Evolutionary conservation across 2,888 invertebrate genomes (phyloP), one percentile per base, ranked within the genome.

Genomic region (Furcula furcula): DNA sequence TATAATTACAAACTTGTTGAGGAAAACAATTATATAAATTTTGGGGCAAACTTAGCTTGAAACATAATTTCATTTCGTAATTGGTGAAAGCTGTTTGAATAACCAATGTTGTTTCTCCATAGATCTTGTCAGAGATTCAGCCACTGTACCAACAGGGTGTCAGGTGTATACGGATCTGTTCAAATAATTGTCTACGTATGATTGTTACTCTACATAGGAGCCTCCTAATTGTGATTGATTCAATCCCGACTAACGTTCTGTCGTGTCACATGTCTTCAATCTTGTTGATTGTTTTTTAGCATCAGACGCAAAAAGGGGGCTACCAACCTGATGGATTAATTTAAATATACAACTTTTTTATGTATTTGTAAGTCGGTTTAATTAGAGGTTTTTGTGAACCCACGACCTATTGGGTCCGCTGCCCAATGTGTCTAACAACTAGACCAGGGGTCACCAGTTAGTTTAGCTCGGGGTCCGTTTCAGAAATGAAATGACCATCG

Each of bases 181-280:
- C 26, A 26, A 35, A 35, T 26, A 35, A 28, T 16, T n/a, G 22
- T 15, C 27, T 6, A 16, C 42, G 34, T 38, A 34, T 31, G n/a
- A n/a, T n/a, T n/a, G 31, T 32, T 20, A 23, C 7, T 20, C 35
- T 14, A 12, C 39, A 35, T 54, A 42, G 42, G 40, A 40, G 31
- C 29, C 29, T 31, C 29, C 12, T 40, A 34, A 55, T 55, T 55
- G 35, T 40, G 57, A 56, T 56, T 44, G 60, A 56, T 55, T 45
- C 37, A 36, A 41, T 38, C 31, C 43, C 36, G 43, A 38, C 41
- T 40, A 48, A 34, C 36, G 42, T 27, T 40, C 40, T 21, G 34
- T 40, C 30, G 40, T 27, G 31, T 54, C 55, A 48, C 36, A 42
- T 48, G 50, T 36, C 32, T 40, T 26, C 23, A 34, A 36, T 23